These are phyloP conservation scores for Stenopsyche tienmushanensis DNA, from an alignment of 1,140 invertebrate species.

Conservation along the genomic window DNA sequence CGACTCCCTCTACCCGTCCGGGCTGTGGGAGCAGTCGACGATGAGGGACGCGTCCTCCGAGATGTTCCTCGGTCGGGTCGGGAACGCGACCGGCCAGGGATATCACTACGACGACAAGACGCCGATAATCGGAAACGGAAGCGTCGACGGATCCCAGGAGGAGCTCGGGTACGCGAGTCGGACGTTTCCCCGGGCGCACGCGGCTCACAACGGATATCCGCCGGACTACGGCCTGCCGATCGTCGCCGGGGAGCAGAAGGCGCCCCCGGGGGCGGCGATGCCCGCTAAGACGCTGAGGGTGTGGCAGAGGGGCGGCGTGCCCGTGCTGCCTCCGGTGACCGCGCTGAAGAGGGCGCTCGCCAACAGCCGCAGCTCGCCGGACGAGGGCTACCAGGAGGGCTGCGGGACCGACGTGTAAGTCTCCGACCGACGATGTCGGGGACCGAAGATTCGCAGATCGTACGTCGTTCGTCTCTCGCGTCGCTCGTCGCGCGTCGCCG, in stretches of 20 bases:
- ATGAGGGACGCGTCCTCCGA: slow-evolving; percentile 53
- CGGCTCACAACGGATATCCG: slow-evolving; percentile 60
- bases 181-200: slow-evolving; percentile 56
- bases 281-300: slow-evolving; percentile 77
- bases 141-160: slow-evolving; percentile 59
- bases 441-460: slow-evolving; percentile 15
- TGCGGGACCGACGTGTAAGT: slow-evolving; percentile 85
- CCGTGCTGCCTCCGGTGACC: slow-evolving; percentile 78
- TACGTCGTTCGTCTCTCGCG: not conserved
- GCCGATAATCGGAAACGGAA: slow-evolving; percentile 68
- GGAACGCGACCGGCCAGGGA: slow-evolving; percentile 55
- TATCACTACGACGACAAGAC: slow-evolving; percentile 70
- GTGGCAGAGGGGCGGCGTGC: slow-evolving; percentile 81
- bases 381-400: slow-evolving; percentile 89
- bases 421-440: slow-evolving; percentile 10
- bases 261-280: slow-evolving; percentile 49
- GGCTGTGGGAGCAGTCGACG: slow-evolving; percentile 64
- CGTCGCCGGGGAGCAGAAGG: slow-evolving; percentile 50
- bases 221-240: slow-evolving; percentile 78
- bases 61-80: slow-evolving; percentile 55
- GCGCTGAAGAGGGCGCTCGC: slow-evolving; percentile 75
- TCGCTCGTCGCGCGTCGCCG: not conserved
- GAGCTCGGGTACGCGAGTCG: slow-evolving; percentile 58
- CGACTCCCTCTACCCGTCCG: slow-evolving; percentile 70
- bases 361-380: slow-evolving; percentile 79